phyloP scores from a whole-genome alignment of 2,888 invertebrate species.

The Anaspis maculata region DNA sequence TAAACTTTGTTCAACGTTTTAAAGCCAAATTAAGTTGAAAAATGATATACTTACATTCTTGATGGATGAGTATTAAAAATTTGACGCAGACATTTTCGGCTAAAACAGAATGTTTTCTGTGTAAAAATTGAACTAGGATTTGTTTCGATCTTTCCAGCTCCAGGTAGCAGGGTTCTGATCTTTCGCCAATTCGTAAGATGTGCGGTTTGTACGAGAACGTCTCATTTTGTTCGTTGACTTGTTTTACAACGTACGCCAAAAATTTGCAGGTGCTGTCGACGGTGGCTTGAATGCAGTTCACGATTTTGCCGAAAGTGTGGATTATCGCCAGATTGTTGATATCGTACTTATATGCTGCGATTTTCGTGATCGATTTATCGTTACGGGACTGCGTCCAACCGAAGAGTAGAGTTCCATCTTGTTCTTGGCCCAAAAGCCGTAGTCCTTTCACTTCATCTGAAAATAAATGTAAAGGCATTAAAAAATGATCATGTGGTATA shows the following conservation, averaged over 20 bases:
- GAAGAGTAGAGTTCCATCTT: constrained; percentile 63
- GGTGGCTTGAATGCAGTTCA: constrained; percentile 72
- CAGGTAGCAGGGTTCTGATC: constrained; percentile 34
- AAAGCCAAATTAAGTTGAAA: constrained; percentile 3
- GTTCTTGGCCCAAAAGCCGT: constrained; percentile 74
- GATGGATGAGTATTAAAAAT: constrained; percentile 66
- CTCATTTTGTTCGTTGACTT: constrained; percentile 28
- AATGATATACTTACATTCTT: constrained; percentile 55
- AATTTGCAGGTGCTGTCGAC: constrained; percentile 61
- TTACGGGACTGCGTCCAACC: constrained; percentile 49
- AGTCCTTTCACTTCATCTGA: constrained; percentile 64
- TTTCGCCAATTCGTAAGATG: constrained; percentile 50
- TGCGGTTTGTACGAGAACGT: constrained; percentile 52
- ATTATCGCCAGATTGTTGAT: constrained; percentile 53
- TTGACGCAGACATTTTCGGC: constrained; percentile 48
- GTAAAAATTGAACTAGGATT: constrained; percentile 72
- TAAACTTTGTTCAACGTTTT: too few species aligned
- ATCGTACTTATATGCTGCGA: constrained; percentile 56
- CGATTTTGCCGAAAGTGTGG: constrained; percentile 52
- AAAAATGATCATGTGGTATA: neutral
- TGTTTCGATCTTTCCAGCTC: constrained; percentile 58
- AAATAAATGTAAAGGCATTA: too few species aligned
- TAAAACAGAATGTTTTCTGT: constrained; percentile 46
- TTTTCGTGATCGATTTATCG: constrained; percentile 30
- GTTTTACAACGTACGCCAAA: constrained; percentile 61